These are phyloP conservation scores for Melanargia galathea DNA, from an alignment of 2,888 invertebrate species.

Conservation along the genomic window DNA sequence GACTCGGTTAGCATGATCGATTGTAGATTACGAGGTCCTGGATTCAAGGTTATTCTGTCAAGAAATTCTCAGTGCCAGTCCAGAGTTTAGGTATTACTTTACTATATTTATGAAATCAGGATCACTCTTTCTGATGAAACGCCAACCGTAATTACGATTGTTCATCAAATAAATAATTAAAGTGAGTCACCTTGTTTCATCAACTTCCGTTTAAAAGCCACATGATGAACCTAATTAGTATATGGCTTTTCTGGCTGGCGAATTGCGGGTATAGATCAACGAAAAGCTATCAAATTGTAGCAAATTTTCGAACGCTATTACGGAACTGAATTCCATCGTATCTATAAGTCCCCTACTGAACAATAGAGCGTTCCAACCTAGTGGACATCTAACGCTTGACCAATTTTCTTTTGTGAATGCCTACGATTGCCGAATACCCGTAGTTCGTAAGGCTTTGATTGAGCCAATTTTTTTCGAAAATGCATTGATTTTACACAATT, in stretches of 20 bases:
- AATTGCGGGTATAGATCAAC: slow-evolving; percentile 16
- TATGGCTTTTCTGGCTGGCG: neutral
- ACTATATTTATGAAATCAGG: no score
- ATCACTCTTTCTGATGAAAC: neutral
- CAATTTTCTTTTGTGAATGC: slow-evolving; percentile 79
- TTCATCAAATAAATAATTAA: neutral
- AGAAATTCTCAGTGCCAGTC: no score
- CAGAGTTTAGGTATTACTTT: no score
- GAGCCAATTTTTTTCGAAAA: slow-evolving; percentile 65
- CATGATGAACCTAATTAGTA: neutral
- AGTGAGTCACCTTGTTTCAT: neutral
- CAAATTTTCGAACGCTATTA: slow-evolving; percentile 33
- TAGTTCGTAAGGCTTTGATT: slow-evolving; percentile 67
- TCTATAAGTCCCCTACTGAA: slow-evolving; percentile 62
- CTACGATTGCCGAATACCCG: slow-evolving; percentile 75
- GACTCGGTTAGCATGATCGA: no score
- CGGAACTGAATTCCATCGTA: slow-evolving; percentile 26
- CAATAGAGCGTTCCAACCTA: slow-evolving; percentile 72
- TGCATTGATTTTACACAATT: slow-evolving; percentile 70
- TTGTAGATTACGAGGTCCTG: no score
- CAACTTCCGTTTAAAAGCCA: neutral
- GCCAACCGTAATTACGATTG: neutral
- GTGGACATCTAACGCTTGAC: slow-evolving; percentile 79
- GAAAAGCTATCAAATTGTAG: slow-evolving; percentile 39
- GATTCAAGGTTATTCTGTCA: no score